Evolutionary conservation across 2,888 invertebrate species (phyloP).

Genomic region (Coelogynopora nodosa): DNA sequence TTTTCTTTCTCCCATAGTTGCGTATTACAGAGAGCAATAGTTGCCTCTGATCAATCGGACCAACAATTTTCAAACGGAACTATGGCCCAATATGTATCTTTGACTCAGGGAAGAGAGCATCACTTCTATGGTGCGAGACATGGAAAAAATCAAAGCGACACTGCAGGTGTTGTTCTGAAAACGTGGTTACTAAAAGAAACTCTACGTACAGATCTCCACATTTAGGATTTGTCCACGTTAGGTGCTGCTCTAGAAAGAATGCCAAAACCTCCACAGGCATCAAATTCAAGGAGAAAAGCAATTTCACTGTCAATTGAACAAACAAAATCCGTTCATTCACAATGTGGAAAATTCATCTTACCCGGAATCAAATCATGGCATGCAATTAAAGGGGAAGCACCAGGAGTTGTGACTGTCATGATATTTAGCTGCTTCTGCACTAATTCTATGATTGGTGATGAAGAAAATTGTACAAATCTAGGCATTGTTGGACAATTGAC

Average conservation of each 20-base stretch:
- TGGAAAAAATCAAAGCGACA: background rate
- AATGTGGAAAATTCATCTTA: background rate
- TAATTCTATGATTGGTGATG: background rate
- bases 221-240: too few relatives aligned
- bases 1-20: background rate
- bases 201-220: background rate
- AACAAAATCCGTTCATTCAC: background rate
- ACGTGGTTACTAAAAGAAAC: background rate
- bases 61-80: background rate
- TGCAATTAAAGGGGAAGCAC: background rate
- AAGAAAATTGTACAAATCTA: background rate
- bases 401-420: background rate
- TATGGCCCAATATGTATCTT: background rate
- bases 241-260: too few relatives aligned
- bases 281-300: background rate
- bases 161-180: too few relatives aligned
- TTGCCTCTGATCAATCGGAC: background rate
- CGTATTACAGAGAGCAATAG: background rate
- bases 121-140: background rate
- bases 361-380: background rate
- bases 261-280: background rate
- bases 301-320: background rate
- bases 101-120: background rate
- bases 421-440: background rate
- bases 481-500: background rate